Percentiles rank a stretch among this genome's conserved stretches.
Evolutionary conservation across 2,888 invertebrate species (phyloP).

Genomic region (Priocnemis perturbator): DNA sequence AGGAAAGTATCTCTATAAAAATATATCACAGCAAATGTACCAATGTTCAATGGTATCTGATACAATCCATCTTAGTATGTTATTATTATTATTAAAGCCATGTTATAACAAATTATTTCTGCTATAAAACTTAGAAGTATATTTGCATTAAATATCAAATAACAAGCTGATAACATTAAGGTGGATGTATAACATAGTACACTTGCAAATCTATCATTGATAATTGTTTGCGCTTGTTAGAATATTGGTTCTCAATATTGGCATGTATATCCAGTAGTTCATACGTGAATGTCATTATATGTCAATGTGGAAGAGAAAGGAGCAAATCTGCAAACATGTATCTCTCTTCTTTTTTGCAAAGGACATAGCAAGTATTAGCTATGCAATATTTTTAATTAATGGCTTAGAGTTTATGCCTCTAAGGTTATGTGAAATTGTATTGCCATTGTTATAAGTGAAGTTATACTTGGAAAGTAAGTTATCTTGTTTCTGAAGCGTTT

Average conservation of each 20-base stretch:
- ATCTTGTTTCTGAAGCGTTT: neutral
- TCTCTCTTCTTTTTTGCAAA: neutral
- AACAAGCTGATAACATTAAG: neutral
- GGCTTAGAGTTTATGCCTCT: neutral
- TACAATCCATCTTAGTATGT: too few species aligned
- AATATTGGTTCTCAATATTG: too few species aligned
- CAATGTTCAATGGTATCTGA: too few species aligned
- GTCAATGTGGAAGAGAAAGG: neutral
- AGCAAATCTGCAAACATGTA: conserved; percentile 1
- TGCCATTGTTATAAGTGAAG: neutral
- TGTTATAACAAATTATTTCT: neutral
- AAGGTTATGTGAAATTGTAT: conserved; percentile 4
- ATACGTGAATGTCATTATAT: neutral
- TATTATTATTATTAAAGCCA: neutral
- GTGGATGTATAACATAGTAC: neutral
- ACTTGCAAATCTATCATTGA: too few species aligned
- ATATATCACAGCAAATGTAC: too few species aligned
- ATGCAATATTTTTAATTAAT: conserved; percentile 3
- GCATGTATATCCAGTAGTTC: too few species aligned
- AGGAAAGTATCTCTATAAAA: neutral
- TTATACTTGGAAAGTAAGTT: conserved; percentile 4
- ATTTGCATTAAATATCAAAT: neutral
- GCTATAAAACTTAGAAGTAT: neutral
- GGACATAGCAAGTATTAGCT: neutral
- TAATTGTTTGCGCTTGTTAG: too few species aligned